Percentiles rank a stretch among this genome's conserved stretches.
Conservation (phyloP, 2,797 vertebrate species). For the Meda fulgida region DNA sequence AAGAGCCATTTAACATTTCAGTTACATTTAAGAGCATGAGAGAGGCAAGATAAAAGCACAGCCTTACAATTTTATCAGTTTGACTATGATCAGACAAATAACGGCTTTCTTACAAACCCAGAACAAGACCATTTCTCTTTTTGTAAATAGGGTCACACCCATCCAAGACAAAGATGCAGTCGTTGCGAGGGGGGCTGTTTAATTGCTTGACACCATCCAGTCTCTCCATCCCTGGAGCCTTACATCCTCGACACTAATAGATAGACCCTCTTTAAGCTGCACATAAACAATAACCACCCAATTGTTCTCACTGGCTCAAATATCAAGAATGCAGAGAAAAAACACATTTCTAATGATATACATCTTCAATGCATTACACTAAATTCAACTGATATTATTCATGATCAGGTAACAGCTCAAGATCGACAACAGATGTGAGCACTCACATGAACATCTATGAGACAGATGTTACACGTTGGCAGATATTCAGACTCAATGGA, state of each 20-base stretch:
- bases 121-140: neutral
- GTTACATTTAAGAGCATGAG: neutral
- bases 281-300: conserved; percentile 24
- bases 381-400: neutral
- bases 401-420: conserved; percentile 15
- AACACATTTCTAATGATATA: conserved; percentile 3
- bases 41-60: neutral
- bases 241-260: conserved; percentile 57
- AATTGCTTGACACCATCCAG: conserved; percentile 57
- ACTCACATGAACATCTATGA: conserved; percentile 5
- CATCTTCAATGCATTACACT: neutral
- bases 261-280: conserved; percentile 24
- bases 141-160: conserved; percentile 25
- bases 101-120: neutral
- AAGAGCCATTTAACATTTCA: conserved; percentile 37
- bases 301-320: conserved; percentile 16
- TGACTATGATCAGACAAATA: neutral
- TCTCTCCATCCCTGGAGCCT: conserved; percentile 53
- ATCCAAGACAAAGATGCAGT: conserved; percentile 21
- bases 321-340: neutral
- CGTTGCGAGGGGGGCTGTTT: conserved; percentile 44
- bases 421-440: conserved; percentile 17
- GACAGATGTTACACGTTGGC: conserved; percentile 45
- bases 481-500: conserved; percentile 29
- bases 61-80: neutral